Evolutionary conservation across 2,113 vertebrate species (phyloP).

Genomic region (Tyto alba): DNA sequence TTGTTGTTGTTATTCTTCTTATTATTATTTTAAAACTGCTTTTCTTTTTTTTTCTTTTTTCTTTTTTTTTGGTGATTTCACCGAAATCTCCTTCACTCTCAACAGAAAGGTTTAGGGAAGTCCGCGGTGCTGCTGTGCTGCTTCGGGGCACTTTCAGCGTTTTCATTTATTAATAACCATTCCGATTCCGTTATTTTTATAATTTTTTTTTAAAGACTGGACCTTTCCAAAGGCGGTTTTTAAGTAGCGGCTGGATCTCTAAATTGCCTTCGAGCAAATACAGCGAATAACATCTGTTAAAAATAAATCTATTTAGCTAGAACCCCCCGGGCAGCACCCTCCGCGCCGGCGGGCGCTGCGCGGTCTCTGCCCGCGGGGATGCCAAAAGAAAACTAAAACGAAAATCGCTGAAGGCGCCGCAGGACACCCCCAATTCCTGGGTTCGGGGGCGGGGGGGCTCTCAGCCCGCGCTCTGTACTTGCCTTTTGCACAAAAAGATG

Average conservation of each 20-base stretch:
- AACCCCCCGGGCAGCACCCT: not conserved
- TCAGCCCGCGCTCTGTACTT: not conserved
- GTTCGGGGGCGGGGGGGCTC: not conserved
- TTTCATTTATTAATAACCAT: not conserved
- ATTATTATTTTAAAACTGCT: not conserved
- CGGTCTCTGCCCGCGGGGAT: not conserved
- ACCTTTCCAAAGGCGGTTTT: not conserved
- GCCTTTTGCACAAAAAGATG: not conserved
- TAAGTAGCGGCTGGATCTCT: not conserved
- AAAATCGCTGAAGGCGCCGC: not conserved
- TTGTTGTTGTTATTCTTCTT: no score
- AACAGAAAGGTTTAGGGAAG: not conserved
- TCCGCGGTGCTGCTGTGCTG: not conserved
- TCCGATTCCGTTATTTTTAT: not conserved
- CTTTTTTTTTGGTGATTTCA: not conserved
- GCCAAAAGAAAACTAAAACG: not conserved
- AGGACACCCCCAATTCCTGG: not conserved
- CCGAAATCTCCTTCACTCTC: not conserved
- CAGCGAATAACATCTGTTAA: not conserved
- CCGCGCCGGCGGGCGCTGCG: not conserved
- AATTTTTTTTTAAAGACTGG: not conserved
- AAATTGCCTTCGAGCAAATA: not conserved
- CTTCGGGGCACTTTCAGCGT: not conserved
- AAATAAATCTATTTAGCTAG: not conserved
- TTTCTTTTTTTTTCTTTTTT: not conserved